These are phyloP conservation scores for Zaprionus taronus DNA, from an alignment of 1,140 invertebrate genomes.

Conservation along the genomic window DNA sequence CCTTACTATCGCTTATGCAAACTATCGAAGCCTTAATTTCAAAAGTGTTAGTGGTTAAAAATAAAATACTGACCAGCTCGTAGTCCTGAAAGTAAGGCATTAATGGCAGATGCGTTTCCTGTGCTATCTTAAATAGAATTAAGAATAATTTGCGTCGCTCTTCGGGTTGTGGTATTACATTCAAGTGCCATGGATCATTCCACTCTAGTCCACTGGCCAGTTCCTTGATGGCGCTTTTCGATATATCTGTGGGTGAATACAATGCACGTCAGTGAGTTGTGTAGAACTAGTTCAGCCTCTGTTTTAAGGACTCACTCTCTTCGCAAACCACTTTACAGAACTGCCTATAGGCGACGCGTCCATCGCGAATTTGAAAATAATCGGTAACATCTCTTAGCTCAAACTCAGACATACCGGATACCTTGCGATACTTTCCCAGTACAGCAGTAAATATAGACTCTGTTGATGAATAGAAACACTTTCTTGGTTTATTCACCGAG, in stretches of 20 bases:
- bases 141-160: conserved; percentile 87
- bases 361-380: conserved; percentile 90
- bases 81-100: conserved; percentile 91
- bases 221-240: conserved; percentile 85
- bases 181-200: conserved; percentile 87
- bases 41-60: no score
- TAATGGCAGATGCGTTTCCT: conserved; percentile 85
- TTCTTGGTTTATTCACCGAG: no score
- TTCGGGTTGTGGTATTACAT: conserved; percentile 87
- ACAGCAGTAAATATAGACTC: conserved; percentile 89
- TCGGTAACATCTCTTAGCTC: conserved; percentile 89
- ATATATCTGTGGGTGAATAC: conserved; percentile 32
- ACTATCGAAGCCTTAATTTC: no score
- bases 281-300: background rate
- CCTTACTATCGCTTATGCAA: background rate
- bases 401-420: conserved; percentile 88
- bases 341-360: conserved; percentile 89
- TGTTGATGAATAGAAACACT: conserved; percentile 56
- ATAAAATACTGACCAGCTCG: conserved; percentile 86
- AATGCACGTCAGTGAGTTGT: background rate
- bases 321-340: conserved; percentile 89
- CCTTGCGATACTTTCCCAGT: conserved; percentile 87
- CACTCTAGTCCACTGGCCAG: conserved; percentile 87
- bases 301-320: conserved; percentile 81
- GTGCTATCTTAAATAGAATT: conserved; percentile 88